phyloP scores from a whole-genome alignment of 2,888 invertebrate species.

The Phortica magna region DNA sequence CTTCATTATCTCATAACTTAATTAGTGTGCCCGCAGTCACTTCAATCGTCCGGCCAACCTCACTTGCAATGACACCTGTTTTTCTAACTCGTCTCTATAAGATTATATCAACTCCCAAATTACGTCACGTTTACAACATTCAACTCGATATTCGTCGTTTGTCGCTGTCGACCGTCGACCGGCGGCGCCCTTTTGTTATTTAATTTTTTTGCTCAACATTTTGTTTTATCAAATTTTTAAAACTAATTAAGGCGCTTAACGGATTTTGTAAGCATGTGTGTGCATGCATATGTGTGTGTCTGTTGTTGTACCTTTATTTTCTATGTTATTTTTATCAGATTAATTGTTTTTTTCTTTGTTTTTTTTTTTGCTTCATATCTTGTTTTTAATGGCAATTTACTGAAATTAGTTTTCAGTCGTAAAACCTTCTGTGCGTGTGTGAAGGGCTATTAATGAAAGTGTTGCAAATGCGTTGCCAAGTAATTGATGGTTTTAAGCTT shows the following conservation, averaged over 20 bases:
- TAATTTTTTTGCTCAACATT: background rate
- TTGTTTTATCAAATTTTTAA: background rate
- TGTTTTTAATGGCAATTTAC: constrained; percentile 1
- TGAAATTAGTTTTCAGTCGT: background rate
- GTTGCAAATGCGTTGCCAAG: no score
- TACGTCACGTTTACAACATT: constrained; percentile 23
- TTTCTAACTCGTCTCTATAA: background rate
- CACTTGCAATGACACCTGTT: background rate
- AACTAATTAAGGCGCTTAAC: constrained; percentile 26
- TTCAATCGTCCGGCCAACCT: background rate
- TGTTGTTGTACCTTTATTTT: background rate
- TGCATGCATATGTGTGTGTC: background rate
- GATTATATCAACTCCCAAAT: background rate
- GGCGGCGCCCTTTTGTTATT: background rate
- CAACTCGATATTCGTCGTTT: background rate
- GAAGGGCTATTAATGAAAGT: no score
- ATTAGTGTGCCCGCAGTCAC: background rate
- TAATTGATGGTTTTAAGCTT: no score
- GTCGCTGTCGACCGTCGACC: background rate
- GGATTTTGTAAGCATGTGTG: background rate
- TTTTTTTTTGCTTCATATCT: background rate
- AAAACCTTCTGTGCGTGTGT: no score
- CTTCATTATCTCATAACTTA: background rate
- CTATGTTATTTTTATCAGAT: constrained; percentile 8
- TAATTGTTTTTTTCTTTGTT: background rate